A percentile compares a stretch with the other conserved stretches of the same genome.
Conservation (phyloP, 2,888 invertebrate genomes). For the Nowickia ferox region DNA sequence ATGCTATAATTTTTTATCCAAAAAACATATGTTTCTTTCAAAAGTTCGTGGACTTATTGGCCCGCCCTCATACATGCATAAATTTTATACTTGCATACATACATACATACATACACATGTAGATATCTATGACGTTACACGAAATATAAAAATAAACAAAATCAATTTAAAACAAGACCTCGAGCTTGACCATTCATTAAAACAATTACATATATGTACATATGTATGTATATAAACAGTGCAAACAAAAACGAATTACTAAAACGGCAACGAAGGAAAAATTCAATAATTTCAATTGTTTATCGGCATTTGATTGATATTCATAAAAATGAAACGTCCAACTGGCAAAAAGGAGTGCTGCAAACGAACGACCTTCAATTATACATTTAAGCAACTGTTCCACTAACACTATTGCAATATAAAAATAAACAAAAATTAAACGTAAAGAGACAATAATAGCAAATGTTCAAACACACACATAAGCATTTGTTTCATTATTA, state of each 20-base stretch:
- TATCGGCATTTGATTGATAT: constrained; percentile 62
- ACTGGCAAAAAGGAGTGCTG: constrained; percentile 55
- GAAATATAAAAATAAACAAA: constrained; percentile 17
- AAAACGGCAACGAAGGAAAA: constrained; percentile 33
- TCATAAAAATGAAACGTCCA: constrained; percentile 38
- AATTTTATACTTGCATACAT: no score
- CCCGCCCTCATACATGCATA: no score
- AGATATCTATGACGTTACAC: constrained; percentile 15
- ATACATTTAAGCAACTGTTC: constrained; percentile 18
- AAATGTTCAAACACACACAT: background rate
- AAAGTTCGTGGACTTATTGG: no score
- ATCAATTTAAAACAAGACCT: constrained; percentile 30
- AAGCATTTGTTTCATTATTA: background rate
- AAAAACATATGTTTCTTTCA: no score
- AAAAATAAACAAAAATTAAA: background rate
- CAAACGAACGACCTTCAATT: constrained; percentile 52
- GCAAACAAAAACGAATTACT: constrained; percentile 35
- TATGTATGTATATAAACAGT: no score
- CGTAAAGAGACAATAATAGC: background rate
- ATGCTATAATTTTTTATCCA: no score
- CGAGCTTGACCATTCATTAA: constrained; percentile 53
- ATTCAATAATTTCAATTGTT: constrained; percentile 67
- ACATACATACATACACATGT: background rate
- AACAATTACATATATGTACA: no score
- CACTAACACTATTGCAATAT: background rate